Base-by-base conservation (phyloP, 1,140 invertebrate genomes). In the Metaphire vulgaris region DNA sequence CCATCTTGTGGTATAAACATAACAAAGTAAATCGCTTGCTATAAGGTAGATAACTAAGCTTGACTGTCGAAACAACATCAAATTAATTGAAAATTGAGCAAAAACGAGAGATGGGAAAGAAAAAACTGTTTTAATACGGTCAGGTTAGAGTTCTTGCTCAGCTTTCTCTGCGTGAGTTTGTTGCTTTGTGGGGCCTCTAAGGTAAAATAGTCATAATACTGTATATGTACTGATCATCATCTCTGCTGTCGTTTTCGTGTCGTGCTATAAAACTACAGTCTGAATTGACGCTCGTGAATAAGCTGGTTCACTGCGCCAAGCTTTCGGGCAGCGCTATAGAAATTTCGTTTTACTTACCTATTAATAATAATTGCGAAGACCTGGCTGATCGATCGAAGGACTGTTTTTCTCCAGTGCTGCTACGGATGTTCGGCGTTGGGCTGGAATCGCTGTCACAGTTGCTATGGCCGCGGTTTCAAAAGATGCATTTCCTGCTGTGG, bases 401-500 rank as follows among this genome's bases (percentile, higher is more conserved):
- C n/a, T n/a, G n/a, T n/a, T n/a, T n/a, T n/a, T n/a, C n/a, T 2
- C 16, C 56, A 77, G 76, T 33, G 28, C 15, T 77, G 76, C 34
- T 33, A 66, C 29, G 72, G 70, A 1, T 78, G 77, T 41, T 34
- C 34, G 16, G 33, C 77, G 1, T 33, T 74, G 33, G 77, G 77
- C 66, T 78, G 77, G 77, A 34, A 34, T 6, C 73, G 74, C 30
- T 78, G 77, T 64, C 67, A 75, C 26, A 71, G 73, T 16, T 78
- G 77, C 33, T n/a, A 68, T 29, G 77, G 77, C 12, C 72, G 72
- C 21, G 77, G 77, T 69, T 64, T 71, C 67, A 78, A 78, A 33
- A 33, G 73, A 68, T 78, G 77, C 72, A 34, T 78, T 2, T 32
- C 31, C n/a, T 78, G 77, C 33, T 73, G 28, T 56, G 77, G 77